Base-by-base conservation (phyloP, 2,888 invertebrate genomes). In the Nipponacmea schrenckii region DNA sequence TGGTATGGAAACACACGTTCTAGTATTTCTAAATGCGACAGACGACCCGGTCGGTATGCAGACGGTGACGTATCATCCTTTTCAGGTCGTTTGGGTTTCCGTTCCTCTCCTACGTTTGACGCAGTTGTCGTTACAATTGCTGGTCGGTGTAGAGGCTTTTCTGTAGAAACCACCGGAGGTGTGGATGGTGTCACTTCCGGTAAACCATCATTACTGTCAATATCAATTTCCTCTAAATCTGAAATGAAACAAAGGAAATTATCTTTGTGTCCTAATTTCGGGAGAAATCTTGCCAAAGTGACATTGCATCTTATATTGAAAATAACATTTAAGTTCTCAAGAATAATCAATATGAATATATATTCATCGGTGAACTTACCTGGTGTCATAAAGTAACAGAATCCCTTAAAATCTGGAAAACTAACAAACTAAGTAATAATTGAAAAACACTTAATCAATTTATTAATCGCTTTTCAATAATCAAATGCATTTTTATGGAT, bases 1-100 rank as follows among this genome's bases (percentile, higher is more conserved):
- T 94, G 95, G 62, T 87, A 82, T 0, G 97, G 97, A 87, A 97
- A 98, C 48, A 98, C 90, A 79, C 95, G 93, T 15, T 94, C 92
- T 62, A 98, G 90, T 91, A 97, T 95, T 81, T 97, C 96, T 64
- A 91, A 77, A 14, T 90, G 88, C 10, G 83, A 94, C 90, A 70
- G 94, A 17, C 88, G 67, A 62, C 86, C 89, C 0, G 89, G 88
- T 12, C 88, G 76, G 78, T 80, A 88, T 45, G 83, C 85, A 14
- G 86, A 81, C 14, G 88, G 85, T 62, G 74, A 67, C 8, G 50
- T 56, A 0, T n/a, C 44, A 62, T 62, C 62, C 63, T 50, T 68
- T 1, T 64, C 64, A 0, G 50, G 17, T 46, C 70, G 68, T 26
- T 46, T 62, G 46, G 7, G 27, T 20, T 62, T 45, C 44, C 46